A percentile compares a stretch with the other conserved stretches of the same genome.
phyloP scores from a whole-genome alignment of 30 jellyfish, hydroid and myxozoan genomes.

The Phacellophora camtschatica region DNA sequence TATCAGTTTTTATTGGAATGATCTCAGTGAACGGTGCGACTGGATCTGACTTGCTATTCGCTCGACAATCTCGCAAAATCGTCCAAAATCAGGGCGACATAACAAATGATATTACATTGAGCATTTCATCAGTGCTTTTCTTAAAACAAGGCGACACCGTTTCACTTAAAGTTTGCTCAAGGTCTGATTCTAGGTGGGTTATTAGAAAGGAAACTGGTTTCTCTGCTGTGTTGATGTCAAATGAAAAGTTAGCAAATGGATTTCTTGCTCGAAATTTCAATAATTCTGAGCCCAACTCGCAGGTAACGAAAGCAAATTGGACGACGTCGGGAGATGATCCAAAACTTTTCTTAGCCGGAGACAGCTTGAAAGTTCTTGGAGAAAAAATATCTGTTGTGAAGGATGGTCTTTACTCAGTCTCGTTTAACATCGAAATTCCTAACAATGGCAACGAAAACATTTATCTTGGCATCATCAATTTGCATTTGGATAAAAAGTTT shows the following conservation, averaged over 20 bases:
- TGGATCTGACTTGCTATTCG: slow-evolving; percentile 14
- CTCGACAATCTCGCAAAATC: slow-evolving; percentile 4
- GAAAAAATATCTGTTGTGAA: background rate
- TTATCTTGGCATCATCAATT: slow-evolving; percentile 2
- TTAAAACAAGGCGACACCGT: slow-evolving; percentile 25
- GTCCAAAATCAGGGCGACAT: background rate
- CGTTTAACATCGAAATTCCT: background rate
- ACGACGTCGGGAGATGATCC: background rate
- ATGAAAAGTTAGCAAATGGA: background rate
- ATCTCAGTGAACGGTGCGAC: slow-evolving; percentile 18
- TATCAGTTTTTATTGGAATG: slow-evolving; percentile 40
- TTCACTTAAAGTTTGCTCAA: slow-evolving; percentile 53
- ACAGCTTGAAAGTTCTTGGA: background rate
- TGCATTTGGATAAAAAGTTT: background rate
- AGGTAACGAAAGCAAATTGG: background rate
- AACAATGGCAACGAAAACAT: background rate
- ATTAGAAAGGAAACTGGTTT: slow-evolving; percentile 58
- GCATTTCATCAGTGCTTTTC: slow-evolving; percentile 7
- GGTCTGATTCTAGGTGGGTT: slow-evolving; percentile 34
- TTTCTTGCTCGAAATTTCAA: slow-evolving; percentile 7
- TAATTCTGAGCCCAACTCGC: background rate
- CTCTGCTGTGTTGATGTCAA: slow-evolving; percentile 27
- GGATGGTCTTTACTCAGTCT: slow-evolving; percentile 17
- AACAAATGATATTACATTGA: slow-evolving; percentile 16
- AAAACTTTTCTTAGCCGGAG: slow-evolving; percentile 3